Evolutionary conservation across 1,140 invertebrate species (phyloP).

Genomic region (Oryctes rhinoceros): DNA sequence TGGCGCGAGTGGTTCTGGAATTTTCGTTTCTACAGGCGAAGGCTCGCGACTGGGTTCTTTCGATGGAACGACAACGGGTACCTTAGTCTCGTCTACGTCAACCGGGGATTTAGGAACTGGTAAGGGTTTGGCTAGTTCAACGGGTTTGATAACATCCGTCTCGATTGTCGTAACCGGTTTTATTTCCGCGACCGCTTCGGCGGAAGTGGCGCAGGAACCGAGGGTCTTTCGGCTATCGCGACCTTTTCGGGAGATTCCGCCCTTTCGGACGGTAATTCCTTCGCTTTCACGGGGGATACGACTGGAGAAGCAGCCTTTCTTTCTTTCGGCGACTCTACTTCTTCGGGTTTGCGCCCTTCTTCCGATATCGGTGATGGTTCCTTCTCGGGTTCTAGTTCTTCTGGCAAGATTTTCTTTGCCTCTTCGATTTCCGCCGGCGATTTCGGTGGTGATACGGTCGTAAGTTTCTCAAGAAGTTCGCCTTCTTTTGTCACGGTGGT

Average conservation of each 20-base stretch:
- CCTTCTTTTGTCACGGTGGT: no score
- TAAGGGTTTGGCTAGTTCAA: not conserved
- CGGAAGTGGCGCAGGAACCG: not conserved
- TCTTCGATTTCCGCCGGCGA: not conserved
- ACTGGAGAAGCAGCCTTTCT: not conserved
- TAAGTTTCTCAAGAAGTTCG: no score
- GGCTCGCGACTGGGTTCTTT: not conserved
- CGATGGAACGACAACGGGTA: not conserved
- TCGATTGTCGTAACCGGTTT: not conserved
- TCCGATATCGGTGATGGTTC: conserved; percentile 25
- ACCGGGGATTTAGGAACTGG: not conserved
- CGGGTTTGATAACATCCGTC: not conserved
- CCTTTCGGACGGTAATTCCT: not conserved
- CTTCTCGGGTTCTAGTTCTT: not conserved
- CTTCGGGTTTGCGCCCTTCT: not conserved
- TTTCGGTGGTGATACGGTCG: not conserved
- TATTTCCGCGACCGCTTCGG: not conserved
- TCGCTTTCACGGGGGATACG: not conserved
- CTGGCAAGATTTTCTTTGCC: not conserved
- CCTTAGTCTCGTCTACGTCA: not conserved
- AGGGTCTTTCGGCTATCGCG: not conserved
- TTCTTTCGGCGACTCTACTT: conserved; percentile 35
- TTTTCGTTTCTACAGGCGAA: not conserved
- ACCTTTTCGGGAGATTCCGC: not conserved
- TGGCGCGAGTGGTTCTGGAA: not conserved